Evolutionary conservation across 2,888 invertebrate species (phyloP).

Genomic region (Lasioglossum villosulum): DNA sequence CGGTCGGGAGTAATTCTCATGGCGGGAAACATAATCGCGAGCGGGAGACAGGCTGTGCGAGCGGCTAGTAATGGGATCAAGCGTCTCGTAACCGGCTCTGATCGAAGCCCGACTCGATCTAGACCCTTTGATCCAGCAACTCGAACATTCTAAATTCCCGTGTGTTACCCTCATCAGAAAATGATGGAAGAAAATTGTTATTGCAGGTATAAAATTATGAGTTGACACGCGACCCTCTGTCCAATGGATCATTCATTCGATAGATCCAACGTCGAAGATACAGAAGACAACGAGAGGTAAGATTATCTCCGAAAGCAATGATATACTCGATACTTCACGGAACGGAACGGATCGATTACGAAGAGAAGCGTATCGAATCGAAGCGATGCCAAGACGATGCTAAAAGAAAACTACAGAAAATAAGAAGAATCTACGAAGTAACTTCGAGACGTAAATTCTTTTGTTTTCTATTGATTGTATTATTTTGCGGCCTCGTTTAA

Average conservation of each 20-base stretch:
- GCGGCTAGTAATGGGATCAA: neutral
- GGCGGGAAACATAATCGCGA: slow-evolving; percentile 11
- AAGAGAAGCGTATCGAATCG: neutral
- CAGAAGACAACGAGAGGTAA: neutral
- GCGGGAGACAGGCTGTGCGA: neutral
- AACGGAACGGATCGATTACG: neutral
- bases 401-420: neutral
- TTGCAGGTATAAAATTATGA: neutral
- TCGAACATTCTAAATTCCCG: neutral
- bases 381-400: neutral
- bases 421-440: neutral
- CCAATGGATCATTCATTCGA: neutral
- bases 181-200: neutral
- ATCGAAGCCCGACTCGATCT: neutral
- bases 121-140: neutral
- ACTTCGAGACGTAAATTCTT: neutral
- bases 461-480: neutral
- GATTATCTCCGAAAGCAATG: neutral
- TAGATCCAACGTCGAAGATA: neutral
- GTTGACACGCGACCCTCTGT: neutral
- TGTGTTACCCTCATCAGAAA: neutral
- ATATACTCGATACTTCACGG: neutral
- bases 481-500: neutral
- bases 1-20: slow-evolving; percentile 20
- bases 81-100: neutral